Percentiles rank a stretch among this genome's conserved stretches.
Conservation (phyloP, 2,888 invertebrate genomes). For the Leptopterna dolabrata region DNA sequence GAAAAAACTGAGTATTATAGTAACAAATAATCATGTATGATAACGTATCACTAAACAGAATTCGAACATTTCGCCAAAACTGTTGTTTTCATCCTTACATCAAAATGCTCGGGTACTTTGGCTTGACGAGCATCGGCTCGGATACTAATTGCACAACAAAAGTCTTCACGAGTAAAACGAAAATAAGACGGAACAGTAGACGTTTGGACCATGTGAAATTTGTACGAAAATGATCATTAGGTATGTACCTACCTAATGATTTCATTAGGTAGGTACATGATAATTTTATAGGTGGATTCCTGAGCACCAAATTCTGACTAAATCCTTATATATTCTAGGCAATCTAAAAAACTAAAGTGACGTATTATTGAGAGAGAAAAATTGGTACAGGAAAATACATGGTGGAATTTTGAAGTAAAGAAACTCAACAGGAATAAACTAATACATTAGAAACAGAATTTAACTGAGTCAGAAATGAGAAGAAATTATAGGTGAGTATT, state of each 20-base stretch:
- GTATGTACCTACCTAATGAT: too few relatives aligned
- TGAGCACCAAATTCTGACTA: background rate
- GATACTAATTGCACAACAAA: background rate
- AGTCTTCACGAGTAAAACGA: background rate
- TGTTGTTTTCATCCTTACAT: background rate
- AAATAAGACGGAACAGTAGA: background rate
- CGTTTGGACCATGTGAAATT: background rate
- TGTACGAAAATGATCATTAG: too few relatives aligned
- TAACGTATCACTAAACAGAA: background rate
- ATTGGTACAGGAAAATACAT: too few relatives aligned
- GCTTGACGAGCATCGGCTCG: background rate
- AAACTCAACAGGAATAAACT: too few relatives aligned
- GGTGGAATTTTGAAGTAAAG: too few relatives aligned
- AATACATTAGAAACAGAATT: too few relatives aligned
- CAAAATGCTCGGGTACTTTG: background rate
- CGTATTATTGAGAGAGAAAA: background rate
- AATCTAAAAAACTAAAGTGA: background rate
- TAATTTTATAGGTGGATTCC: background rate
- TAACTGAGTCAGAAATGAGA: too few relatives aligned
- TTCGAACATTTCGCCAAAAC: background rate
- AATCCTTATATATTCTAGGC: background rate
- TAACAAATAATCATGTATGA: background rate
- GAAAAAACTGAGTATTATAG: background rate
- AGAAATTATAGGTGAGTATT: too few relatives aligned
- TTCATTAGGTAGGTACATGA: background rate